A percentile compares a stretch with the other conserved stretches of the same genome.
Conservation (phyloP, 2,113 vertebrate genomes). For the Heterotis niloticus region DNA sequence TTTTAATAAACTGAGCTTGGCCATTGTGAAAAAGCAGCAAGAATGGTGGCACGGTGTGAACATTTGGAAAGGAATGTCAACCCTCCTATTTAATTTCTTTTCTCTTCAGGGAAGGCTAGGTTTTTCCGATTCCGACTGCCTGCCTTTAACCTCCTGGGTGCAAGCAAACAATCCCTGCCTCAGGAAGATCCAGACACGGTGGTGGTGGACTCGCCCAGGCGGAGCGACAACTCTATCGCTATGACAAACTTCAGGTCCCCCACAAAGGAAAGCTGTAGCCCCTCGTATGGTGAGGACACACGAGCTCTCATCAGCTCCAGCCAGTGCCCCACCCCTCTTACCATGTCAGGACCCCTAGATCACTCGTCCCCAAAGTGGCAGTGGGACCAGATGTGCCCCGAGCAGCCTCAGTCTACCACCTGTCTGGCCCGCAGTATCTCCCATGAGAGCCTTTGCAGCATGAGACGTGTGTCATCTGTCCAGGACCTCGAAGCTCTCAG, state of each 20-base stretch:
- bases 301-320: slow-evolving; percentile 86
- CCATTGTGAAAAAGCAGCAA: too few species aligned
- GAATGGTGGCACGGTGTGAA: too few species aligned
- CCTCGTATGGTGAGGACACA: slow-evolving; percentile 86
- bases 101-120: slow-evolving; percentile 66
- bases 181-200: slow-evolving; percentile 96
- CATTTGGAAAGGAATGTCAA: not conserved
- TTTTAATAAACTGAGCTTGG: too few species aligned
- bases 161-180: slow-evolving; percentile 89
- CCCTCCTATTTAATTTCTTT: slow-evolving; percentile 27
- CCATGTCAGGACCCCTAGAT: slow-evolving; percentile 81
- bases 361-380: slow-evolving; percentile 89
- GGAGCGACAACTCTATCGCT: slow-evolving; percentile 80
- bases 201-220: slow-evolving; percentile 84
- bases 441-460: slow-evolving; percentile 83
- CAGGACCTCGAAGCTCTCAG: slow-evolving; percentile 92
- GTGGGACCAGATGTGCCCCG: slow-evolving; percentile 81
- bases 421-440: slow-evolving; percentile 83
- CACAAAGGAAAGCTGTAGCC: slow-evolving; percentile 85
- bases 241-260: slow-evolving; percentile 89
- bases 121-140: slow-evolving; percentile 90
- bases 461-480: slow-evolving; percentile 91
- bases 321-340: slow-evolving; percentile 79
- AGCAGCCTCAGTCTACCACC: slow-evolving; percentile 75
- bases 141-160: slow-evolving; percentile 79